Evolutionary conservation across 2,888 invertebrate species (phyloP).

Genomic region (Troides helena): DNA sequence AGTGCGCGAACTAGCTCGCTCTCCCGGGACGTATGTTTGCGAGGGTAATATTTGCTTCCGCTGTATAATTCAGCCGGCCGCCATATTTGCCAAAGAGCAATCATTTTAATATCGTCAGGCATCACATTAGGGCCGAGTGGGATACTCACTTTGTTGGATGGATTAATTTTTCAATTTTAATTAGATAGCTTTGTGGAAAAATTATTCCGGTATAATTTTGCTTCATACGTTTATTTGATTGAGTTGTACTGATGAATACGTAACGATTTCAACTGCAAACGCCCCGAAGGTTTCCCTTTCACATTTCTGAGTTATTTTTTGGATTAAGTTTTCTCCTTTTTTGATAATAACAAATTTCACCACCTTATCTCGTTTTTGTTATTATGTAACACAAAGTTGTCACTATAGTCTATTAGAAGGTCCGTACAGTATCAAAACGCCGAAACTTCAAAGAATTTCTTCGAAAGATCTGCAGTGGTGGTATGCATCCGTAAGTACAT

Average conservation of each 20-base stretch:
- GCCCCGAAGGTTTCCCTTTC: background rate
- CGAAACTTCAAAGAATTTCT: no score
- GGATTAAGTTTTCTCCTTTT: background rate
- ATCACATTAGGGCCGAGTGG: constrained; percentile 75
- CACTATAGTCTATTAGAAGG: no score
- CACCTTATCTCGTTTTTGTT: background rate
- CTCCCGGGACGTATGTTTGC: constrained; percentile 81
- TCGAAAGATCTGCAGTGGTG: no score
- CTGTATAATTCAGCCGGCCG: constrained; percentile 83
- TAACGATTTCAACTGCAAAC: background rate
- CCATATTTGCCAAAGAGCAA: constrained; percentile 83
- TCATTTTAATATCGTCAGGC: constrained; percentile 82
- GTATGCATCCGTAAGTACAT: no score
- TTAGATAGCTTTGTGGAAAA: constrained; percentile 40
- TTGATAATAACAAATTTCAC: background rate
- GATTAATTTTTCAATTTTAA: constrained; percentile 73
- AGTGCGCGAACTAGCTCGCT: constrained; percentile 83
- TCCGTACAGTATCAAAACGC: no score
- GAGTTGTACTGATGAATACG: constrained; percentile 22
- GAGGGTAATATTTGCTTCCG: constrained; percentile 82
- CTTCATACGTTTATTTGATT: constrained; percentile 22
- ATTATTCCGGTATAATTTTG: constrained; percentile 25
- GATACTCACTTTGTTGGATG: constrained; percentile 66
- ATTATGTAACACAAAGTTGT: background rate
- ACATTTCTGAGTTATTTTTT: background rate